phyloP scores from a whole-genome alignment of 2,113 vertebrate genomes.

The Ptyas mucosa region DNA sequence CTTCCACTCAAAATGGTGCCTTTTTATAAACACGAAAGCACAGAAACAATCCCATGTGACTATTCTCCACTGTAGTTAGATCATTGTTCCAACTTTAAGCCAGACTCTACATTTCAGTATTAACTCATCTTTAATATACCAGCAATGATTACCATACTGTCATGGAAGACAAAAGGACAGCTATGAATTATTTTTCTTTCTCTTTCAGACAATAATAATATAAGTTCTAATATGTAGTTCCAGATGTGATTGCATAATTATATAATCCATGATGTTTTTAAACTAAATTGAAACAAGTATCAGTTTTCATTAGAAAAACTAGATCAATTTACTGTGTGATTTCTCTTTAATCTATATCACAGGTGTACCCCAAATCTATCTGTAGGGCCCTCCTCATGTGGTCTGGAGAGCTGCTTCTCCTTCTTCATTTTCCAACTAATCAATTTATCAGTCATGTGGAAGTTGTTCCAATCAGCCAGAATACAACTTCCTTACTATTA shows the following conservation, averaged over 20 bases:
- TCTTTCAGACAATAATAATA: background rate
- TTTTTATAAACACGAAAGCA: background rate
- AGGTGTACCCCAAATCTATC: background rate
- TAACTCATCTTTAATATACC: constrained; percentile 23
- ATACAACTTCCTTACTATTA: background rate
- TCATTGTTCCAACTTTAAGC: constrained; percentile 11
- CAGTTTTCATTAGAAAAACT: background rate
- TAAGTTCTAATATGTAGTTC: background rate
- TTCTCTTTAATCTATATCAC: background rate
- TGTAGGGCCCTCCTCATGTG: background rate
- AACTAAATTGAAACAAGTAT: background rate
- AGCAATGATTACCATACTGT: background rate
- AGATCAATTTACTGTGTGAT: background rate
- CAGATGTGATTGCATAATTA: background rate
- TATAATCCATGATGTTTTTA: background rate
- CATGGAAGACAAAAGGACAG: constrained; percentile 14
- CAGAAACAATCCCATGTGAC: constrained; percentile 41
- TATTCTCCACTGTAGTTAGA: constrained; percentile 10
- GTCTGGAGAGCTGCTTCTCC: background rate
- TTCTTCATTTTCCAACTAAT: background rate
- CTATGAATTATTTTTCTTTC: constrained; percentile 6
- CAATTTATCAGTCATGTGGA: background rate
- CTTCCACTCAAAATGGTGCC: constrained; percentile 38
- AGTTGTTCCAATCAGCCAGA: background rate
- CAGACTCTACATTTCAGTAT: background rate